These are phyloP conservation scores for Poeciliopsis turneri DNA, from an alignment of 2,797 vertebrate genomes.

Conservation along the genomic window DNA sequence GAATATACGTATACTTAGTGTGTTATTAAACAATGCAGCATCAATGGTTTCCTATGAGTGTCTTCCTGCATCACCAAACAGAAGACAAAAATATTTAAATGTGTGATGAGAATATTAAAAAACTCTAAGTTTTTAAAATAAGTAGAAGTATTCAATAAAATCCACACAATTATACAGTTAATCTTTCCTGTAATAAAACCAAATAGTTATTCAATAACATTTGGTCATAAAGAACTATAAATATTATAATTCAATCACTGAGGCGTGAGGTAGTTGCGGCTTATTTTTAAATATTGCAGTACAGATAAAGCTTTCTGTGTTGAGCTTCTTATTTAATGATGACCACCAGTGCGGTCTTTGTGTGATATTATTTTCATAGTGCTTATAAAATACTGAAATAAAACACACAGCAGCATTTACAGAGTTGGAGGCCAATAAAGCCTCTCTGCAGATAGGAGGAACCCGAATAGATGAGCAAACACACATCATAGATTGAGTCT, in stretches of 20 bases:
- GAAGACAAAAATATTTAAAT: neutral
- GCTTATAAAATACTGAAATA: slow-evolving; percentile 52
- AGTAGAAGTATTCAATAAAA: neutral
- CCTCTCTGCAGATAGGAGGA: slow-evolving; percentile 21
- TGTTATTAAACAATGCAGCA: neutral
- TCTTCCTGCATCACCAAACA: neutral
- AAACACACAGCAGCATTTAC: slow-evolving; percentile 41
- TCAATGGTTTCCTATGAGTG: neutral
- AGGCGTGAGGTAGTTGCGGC: neutral
- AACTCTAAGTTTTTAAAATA: neutral
- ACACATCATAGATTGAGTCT: slow-evolving; percentile 45
- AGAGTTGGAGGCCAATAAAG: slow-evolving; percentile 12
- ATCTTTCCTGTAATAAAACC: slow-evolving; percentile 2
- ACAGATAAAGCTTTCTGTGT: slow-evolving; percentile 11
- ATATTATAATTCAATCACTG: slow-evolving; percentile 42
- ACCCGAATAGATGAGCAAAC: slow-evolving; percentile 18
- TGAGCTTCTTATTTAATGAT: slow-evolving; percentile 29
- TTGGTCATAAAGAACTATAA: slow-evolving; percentile 25
- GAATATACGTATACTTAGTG: neutral
- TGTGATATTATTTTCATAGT: slow-evolving; percentile 16
- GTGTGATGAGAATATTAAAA: neutral
- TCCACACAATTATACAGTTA: slow-evolving; percentile 8
- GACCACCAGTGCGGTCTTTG: slow-evolving; percentile 18
- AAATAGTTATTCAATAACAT: slow-evolving; percentile 30
- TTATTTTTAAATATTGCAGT: slow-evolving; percentile 24